Base-by-base conservation (phyloP, 1,140 invertebrate species). In the Caenorhabditis brenneri region DNA sequence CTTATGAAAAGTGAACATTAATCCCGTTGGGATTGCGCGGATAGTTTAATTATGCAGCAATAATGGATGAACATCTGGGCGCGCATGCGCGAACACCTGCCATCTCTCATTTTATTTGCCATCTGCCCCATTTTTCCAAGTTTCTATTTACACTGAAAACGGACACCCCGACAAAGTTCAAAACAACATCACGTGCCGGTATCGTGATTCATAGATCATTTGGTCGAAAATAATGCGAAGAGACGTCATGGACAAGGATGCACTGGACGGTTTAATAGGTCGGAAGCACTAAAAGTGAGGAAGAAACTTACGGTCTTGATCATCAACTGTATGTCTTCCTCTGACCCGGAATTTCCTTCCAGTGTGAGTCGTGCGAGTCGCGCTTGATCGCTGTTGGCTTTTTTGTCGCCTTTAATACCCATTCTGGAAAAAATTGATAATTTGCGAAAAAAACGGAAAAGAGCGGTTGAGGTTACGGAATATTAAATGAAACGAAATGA, bases 391-490 rank as follows among this genome's bases (percentile, higher is more conserved):
- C 65, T 74, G 65, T 29, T 74, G n/a, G 65, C 65, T 74, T 74
- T 74, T 74, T 74, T 74, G 36, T 74, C 65, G 65, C 65, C n/a
- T 74, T 74, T 74, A 42, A 74, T 74, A 74, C 65, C 65, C 65
- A 74, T 74, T 74, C 65, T 74, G 65, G 9, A 74, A 74, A 7
- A 65, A 39, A 24, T 46, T 46, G 7, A 7, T 46, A 51, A n/a
- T 0, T 46, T 46, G n/a, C n/a, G n/a, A n/a, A n/a, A n/a, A n/a
- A 46, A 46, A 4, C 1, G 16, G 16, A 16, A 12, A 16, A 12
- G 42, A 46, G 16, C 10, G 16, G 42, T 1, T 1, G 4, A 4
- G 42, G 16, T 12, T 12, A 46, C 1, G 4, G 4, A 46, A 12
- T 16, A 12, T 16, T 46, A 9, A 46, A 12, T 9, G 16, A 12